Conservation (phyloP, 2,113 vertebrate species). For the Daboia siamensis region DNA sequence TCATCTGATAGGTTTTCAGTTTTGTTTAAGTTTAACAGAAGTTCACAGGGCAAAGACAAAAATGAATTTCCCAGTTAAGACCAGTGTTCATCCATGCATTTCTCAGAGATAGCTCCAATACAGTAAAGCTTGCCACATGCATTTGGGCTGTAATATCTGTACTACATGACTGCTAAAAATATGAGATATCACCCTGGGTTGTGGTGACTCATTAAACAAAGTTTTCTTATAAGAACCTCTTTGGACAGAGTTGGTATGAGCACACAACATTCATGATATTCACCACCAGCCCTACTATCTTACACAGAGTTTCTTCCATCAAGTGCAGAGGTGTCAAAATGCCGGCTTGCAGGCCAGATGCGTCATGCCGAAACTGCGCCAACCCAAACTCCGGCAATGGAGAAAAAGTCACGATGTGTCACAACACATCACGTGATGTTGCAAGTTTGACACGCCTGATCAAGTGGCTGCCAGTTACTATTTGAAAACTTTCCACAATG, state of each 20-base stretch:
- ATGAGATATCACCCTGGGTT: too few species aligned
- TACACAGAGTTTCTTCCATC: neutral
- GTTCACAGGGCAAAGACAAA: neutral
- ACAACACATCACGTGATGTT: accelerated
- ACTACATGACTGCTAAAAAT: neutral
- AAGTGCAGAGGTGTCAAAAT: neutral
- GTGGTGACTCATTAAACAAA: neutral
- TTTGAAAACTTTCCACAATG: neutral
- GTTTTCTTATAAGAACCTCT: neutral
- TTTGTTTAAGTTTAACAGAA: neutral
- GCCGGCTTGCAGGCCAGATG: too few species aligned
- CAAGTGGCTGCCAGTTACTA: neutral
- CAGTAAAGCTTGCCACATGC: neutral
- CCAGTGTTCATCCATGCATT: neutral
- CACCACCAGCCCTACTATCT: neutral
- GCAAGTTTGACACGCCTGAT: too few species aligned
- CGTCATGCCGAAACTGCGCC: too few species aligned
- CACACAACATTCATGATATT: neutral
- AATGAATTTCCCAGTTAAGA: neutral
- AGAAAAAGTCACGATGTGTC: too few species aligned
- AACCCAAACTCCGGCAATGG: too few species aligned
- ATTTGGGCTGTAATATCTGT: neutral
- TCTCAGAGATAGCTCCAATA: neutral
- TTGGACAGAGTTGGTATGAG: neutral
- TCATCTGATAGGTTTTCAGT: neutral